A percentile compares a stretch with the other conserved stretches of the same genome.
These are phyloP conservation scores for Euura lappo DNA, from an alignment of 1,140 invertebrate species.

Conservation along the genomic window DNA sequence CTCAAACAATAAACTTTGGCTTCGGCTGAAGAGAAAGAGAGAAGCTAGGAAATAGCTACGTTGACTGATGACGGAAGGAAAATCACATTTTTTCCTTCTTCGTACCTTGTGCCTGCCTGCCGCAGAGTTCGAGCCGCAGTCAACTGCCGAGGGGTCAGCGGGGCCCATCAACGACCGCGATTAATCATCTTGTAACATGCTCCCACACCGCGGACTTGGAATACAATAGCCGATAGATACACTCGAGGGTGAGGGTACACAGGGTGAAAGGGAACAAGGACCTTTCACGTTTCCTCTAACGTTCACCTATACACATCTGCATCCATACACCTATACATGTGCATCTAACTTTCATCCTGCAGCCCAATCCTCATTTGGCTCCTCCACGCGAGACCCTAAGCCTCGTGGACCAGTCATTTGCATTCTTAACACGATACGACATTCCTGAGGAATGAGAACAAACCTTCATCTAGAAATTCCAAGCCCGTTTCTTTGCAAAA, in stretches of 20 bases:
- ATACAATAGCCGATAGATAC: conserved; percentile 5
- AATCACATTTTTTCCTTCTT: background rate
- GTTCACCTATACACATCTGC: background rate
- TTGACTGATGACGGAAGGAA: background rate
- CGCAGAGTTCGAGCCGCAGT: background rate
- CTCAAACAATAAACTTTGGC: no score
- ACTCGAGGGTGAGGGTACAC: background rate
- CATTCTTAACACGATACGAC: background rate
- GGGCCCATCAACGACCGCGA: background rate
- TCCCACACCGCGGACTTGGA: conserved; percentile 3
- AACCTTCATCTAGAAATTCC: background rate
- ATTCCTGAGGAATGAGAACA: background rate
- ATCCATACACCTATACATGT: background rate
- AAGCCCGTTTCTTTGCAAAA: background rate
- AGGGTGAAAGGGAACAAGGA: background rate
- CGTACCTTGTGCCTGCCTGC: background rate
- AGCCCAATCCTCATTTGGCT: background rate
- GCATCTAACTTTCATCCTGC: background rate
- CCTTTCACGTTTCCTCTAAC: conserved; percentile 4
- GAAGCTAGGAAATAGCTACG: background rate
- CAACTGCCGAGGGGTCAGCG: background rate
- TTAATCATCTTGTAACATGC: background rate
- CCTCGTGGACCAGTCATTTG: conserved; percentile 6
- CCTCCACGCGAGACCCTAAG: background rate
- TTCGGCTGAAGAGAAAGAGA: background rate